A percentile compares a stretch with the other conserved stretches of the same genome.
These are phyloP conservation scores for Cyclina sinensis DNA, from an alignment of 1,140 invertebrate genomes.

Conservation along the genomic window DNA sequence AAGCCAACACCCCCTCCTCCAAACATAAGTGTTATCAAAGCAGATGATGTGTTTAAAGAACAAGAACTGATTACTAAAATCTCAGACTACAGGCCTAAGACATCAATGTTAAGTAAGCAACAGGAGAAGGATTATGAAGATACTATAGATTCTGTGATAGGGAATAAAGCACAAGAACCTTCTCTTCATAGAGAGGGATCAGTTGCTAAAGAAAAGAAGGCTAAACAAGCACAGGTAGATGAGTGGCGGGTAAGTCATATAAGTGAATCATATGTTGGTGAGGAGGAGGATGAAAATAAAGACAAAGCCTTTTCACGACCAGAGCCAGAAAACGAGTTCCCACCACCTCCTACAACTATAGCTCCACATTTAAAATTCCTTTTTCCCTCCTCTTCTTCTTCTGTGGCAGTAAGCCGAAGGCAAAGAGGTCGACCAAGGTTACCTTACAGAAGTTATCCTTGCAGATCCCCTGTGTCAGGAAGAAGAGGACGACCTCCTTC, in stretches of 20 bases:
- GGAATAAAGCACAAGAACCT: not conserved
- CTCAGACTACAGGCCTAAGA: constrained; percentile 44
- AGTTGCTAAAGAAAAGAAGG: constrained; percentile 14
- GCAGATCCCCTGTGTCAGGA: constrained; percentile 48
- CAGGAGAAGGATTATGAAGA: constrained; percentile 61
- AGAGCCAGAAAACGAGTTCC: not conserved
- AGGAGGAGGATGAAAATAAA: constrained; percentile 43
- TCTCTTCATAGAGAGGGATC: not conserved
- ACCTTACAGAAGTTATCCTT: constrained; percentile 35
- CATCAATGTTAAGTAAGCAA: constrained; percentile 44
- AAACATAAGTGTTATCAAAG: constrained; percentile 58
- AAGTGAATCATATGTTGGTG: constrained; percentile 48
- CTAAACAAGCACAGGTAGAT: constrained; percentile 21
- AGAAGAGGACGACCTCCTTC: constrained; percentile 61
- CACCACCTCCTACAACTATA: constrained; percentile 6
- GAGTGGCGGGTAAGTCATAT: constrained; percentile 53
- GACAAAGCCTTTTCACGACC: not conserved
- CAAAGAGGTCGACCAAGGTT: constrained; percentile 67
- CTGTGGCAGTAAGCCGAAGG: constrained; percentile 32
- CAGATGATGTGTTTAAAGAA: constrained; percentile 12
- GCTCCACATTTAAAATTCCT: constrained; percentile 41
- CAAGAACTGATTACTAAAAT: not conserved
- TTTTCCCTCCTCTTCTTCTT: not conserved
- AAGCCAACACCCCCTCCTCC: constrained; percentile 55
- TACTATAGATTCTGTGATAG: constrained; percentile 61